phyloP scores from a whole-genome alignment of 2,797 vertebrate genomes.

The Brachyrhaphis roseni region DNA sequence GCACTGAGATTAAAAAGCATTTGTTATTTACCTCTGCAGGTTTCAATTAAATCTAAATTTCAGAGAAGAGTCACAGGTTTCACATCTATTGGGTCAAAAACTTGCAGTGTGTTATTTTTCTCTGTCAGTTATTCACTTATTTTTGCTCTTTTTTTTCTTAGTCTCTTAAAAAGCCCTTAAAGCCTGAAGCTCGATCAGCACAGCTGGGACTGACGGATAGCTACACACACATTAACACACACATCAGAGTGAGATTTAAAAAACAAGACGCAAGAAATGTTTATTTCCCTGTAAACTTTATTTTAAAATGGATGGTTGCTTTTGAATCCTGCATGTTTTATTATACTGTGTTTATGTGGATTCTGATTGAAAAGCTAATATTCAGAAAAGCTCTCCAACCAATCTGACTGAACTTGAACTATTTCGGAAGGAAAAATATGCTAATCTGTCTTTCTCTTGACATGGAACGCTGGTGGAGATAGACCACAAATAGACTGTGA shows the following conservation, averaged over 20 bases:
- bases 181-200: constrained; percentile 42
- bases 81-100: background rate
- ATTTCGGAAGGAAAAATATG: background rate
- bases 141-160: constrained; percentile 11
- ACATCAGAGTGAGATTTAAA: constrained; percentile 12
- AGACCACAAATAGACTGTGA: background rate
- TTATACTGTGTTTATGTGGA: background rate
- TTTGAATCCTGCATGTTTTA: constrained; percentile 25
- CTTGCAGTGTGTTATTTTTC: background rate
- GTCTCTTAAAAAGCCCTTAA: constrained; percentile 26
- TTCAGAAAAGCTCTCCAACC: background rate
- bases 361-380: background rate
- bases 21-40: background rate
- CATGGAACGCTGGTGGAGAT: background rate
- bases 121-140: constrained; percentile 10
- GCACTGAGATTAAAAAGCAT: background rate
- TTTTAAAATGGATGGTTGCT: constrained; percentile 19
- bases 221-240: constrained; percentile 3
- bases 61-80: background rate
- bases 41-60: background rate
- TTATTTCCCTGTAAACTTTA: constrained; percentile 18
- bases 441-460: background rate
- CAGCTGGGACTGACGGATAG: constrained; percentile 32
- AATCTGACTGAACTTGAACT: background rate
- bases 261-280: constrained; percentile 22